Base-by-base conservation (phyloP, 2,888 invertebrate species). In the Drosophila merina region DNA sequence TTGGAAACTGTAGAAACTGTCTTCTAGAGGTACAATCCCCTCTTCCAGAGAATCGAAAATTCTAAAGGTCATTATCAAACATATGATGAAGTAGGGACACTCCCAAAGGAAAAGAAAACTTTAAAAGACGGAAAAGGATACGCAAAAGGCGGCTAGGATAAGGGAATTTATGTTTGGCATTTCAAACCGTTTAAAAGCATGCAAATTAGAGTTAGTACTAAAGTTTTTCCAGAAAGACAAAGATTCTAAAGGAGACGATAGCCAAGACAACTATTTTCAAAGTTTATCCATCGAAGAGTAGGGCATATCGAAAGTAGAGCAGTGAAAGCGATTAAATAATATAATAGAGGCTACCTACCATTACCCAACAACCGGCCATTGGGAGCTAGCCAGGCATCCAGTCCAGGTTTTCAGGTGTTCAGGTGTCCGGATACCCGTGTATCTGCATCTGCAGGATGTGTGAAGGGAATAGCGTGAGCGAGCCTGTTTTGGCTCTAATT, bases 1-100 rank as follows among this genome's bases (percentile, higher is more conserved):
- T 55, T 73, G 68, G 77, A 79, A 82, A 74, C 75, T 78, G 64
- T 72, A 76, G 64, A 75, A 79, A 20, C 20, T 20, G 75, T 77
- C 75, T 79, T 63, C 51, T 52, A 75, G 72, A 57, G 57, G 67
- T 47, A 44, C 40, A 55, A 55, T 54, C 74, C 50, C 74, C 48
- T 68, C 44, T 63, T 51, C 31, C 42, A 82, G 77, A 82, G 77
- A 79, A 42, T 42, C 40, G 20, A 8, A 7, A 42, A 20, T 20
- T 75, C 79, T 79, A 60, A 75, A 70, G 74, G 72, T 82, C 83
- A 82, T 79, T 83, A 82, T 77, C 38, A 45, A 52, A 74, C 51
- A 60, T 55, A 60, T 44, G 62, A 44, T 20, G 20, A 20, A 20
- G 20, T 20, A 20, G 20, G 20, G 20, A 20, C n/a, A 30, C 45